A percentile compares a stretch with the other conserved stretches of the same genome.
These are phyloP conservation scores for Linnaemya vulpina DNA, from an alignment of 2,888 invertebrate species.

Conservation along the genomic window DNA sequence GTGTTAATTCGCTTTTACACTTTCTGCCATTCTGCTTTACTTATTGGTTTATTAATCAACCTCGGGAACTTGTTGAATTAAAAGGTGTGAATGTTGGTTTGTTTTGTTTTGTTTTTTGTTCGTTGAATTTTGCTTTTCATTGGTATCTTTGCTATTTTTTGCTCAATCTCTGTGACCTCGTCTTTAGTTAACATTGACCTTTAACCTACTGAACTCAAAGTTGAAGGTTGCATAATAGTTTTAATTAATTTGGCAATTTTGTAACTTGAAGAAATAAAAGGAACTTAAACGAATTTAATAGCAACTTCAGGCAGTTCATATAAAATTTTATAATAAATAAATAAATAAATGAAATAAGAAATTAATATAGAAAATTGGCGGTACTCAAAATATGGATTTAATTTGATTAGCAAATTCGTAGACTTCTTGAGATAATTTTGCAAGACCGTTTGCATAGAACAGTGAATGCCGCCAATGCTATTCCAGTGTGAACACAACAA, in stretches of 20 bases:
- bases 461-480: too few relatives aligned
- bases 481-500: neutral
- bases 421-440: too few relatives aligned
- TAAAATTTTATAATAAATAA: too few relatives aligned
- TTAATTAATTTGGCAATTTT: neutral
- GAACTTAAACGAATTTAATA: neutral
- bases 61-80: constrained; percentile 58
- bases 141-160: constrained; percentile 51
- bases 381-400: too few relatives aligned
- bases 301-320: constrained; percentile 21
- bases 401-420: too few relatives aligned
- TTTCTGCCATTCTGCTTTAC: constrained; percentile 45
- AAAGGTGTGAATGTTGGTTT: neutral
- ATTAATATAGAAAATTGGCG: too few relatives aligned
- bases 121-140: constrained; percentile 14
- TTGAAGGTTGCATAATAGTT: constrained; percentile 15
- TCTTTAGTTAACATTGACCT: constrained; percentile 65
- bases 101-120: constrained; percentile 6
- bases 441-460: too few relatives aligned
- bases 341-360: too few relatives aligned
- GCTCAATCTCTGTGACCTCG: constrained; percentile 54
- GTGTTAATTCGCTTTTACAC: constrained; percentile 32
- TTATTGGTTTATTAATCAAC: constrained; percentile 31
- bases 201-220: constrained; percentile 11
- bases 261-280: neutral